Percentiles rank a stretch among this genome's conserved stretches.
Evolutionary conservation across 2,113 vertebrate species (phyloP).

Genomic region (Fulmarus glacialis): DNA sequence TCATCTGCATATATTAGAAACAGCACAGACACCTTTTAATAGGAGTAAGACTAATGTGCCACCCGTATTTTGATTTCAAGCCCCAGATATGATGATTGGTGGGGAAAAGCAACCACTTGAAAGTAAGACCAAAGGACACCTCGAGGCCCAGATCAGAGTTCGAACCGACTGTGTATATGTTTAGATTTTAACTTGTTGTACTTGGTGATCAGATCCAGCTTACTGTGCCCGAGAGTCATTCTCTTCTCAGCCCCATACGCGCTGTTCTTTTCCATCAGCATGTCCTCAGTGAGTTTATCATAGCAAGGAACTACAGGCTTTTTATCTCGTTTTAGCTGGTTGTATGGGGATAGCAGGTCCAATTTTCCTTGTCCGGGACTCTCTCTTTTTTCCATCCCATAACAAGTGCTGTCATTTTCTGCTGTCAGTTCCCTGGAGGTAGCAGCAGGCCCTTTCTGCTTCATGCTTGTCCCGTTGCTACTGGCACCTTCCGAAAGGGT

Average conservation of each 20-base stretch:
- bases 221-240: constrained; percentile 95
- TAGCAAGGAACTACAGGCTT: constrained; percentile 15
- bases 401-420: not conserved
- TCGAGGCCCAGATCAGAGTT: constrained; percentile 54
- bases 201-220: constrained; percentile 94
- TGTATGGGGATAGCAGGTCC: constrained; percentile 88
- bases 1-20: not conserved
- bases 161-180: constrained; percentile 90
- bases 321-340: constrained; percentile 68
- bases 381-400: constrained; percentile 77
- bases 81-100: not conserved
- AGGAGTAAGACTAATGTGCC: not conserved
- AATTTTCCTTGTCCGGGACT: constrained; percentile 85
- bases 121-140: not conserved
- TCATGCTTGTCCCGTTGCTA: not conserved
- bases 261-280: constrained; percentile 29
- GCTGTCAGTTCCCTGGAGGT: not conserved
- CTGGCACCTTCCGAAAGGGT: not conserved
- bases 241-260: constrained; percentile 74
- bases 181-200: constrained; percentile 91
- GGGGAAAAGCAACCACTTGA: not conserved
- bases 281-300: not conserved
- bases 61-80: not conserved
- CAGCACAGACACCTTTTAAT: not conserved
- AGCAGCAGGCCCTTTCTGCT: not conserved